Evolutionary conservation across 2,797 vertebrate species (phyloP), one percentile per base, ranked within the genome.

Genomic region (Nyctibius grandis): DNA sequence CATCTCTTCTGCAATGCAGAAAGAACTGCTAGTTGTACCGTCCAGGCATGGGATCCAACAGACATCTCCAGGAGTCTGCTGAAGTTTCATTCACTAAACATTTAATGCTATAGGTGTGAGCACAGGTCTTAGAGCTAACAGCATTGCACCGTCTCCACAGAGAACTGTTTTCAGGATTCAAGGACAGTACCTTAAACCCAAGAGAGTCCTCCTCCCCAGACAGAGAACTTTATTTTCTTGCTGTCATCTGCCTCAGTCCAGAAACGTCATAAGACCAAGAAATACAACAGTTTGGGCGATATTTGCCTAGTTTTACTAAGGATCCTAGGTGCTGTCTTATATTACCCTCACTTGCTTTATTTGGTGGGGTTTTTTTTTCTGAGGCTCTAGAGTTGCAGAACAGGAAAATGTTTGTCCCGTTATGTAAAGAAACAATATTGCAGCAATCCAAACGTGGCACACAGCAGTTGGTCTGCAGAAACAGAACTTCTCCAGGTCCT

Each of bases 1-100:
- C 26, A 38, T 7, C 40, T 67, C 72, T 74, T 56, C 59, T 47
- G 8, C 0, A 0, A 38, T 0, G 5, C 57, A 78, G 34, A 38
- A 91, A 50, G 51, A 48, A 3, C 36, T 60, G 28, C n/a, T 60
- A 31, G n/a, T 9, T 45, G 67, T 61, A 56, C 31, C 48, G 23
- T n/a, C 51, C 5, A 2, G 50, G n/a, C 73, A 75, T 1, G 69
- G 63, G 36, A 67, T 31, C 28, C 50, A 72, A 65, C 25, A 86
- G 57, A 69, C 33, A 60, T 29, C 57, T 69, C 81, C 47, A 44
- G 42, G 15, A 59, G 22, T 3, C 28, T 72, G 87, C 40, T 82
- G 19, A 54, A 76, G 44, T 57, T 68, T 75, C 64, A 64, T 44
- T 34, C 38, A 14, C 29, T n/a, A n/a, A 45, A 65, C 20, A 29